phyloP scores from a whole-genome alignment of 1,140 invertebrate genomes.

The Diorhabda carinulata region DNA sequence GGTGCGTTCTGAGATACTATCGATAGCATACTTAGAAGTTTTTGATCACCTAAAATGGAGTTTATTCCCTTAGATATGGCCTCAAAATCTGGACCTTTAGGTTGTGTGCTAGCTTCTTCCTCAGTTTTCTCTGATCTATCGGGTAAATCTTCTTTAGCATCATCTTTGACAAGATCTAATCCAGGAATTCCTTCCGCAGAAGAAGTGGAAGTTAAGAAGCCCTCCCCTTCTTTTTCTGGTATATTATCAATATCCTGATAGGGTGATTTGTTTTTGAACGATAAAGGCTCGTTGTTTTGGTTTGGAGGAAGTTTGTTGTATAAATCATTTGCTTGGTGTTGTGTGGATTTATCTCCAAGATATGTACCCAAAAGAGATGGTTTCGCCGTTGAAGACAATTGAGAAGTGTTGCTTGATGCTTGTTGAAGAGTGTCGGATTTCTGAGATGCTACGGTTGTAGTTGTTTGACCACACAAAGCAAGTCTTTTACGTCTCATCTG shows the following conservation, averaged over 20 bases:
- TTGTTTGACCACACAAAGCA: conserved; percentile 25
- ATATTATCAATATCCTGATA: background rate
- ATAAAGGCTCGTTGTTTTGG: conserved; percentile 38
- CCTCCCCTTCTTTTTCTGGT: conserved; percentile 16
- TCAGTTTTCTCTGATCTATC: conserved; percentile 40
- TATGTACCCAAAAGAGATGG: background rate
- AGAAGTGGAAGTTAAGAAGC: conserved; percentile 31
- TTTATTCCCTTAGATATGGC: conserved; percentile 58
- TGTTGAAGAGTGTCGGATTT: conserved; percentile 7
- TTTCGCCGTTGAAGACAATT: background rate
- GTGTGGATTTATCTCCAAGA: background rate
- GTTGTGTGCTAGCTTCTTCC: conserved; percentile 23
- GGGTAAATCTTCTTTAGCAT: conserved; percentile 33
- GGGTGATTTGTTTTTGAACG: conserved; percentile 29
- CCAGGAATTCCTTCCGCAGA: conserved; percentile 55
- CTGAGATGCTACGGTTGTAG: conserved; percentile 20
- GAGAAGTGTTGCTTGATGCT: conserved; percentile 1
- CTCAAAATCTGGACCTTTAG: conserved; percentile 50
- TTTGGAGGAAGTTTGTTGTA: conserved; percentile 37
- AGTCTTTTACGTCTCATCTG: conserved; percentile 70
- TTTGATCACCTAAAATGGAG: conserved; percentile 57
- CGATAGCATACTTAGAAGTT: conserved; percentile 56
- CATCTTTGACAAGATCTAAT: conserved; percentile 56
- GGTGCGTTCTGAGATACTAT: conserved; percentile 48
- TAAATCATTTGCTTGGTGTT: conserved; percentile 10